Evolutionary conservation across 2,797 vertebrate genomes (phyloP), one percentile per base, ranked within the genome.

Genomic region (Protosalanx chinensis): DNA sequence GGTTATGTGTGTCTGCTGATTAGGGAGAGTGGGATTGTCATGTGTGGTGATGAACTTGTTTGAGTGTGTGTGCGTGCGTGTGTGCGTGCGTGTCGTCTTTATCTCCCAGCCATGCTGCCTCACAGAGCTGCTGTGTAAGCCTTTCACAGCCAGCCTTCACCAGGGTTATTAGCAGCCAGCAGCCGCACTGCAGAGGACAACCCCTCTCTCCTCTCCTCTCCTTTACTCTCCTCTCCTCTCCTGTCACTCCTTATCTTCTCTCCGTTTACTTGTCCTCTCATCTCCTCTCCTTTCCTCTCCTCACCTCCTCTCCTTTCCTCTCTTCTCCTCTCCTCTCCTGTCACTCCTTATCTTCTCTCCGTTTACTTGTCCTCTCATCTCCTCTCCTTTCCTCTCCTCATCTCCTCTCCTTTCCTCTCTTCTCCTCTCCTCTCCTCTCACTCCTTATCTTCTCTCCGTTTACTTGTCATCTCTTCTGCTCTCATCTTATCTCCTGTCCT

Each of bases 51-150:
- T 18, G 15, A 15, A n/a, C 57, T 30, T 67, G 41, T 64, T 46
- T 23, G n/a, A 62, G 53, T 27, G 62, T 68, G 30, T 60, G 29
- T 66, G 64, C 65, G 58, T 72, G 67, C 46, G 64, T 61, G 56
- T 37, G 41, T 72, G 67, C 46, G 64, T 61, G 56, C 7, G 41
- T 41, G 37, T 41, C 2, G 10, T 46, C 41, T 13, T 46, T 46
- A 46, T 46, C 41, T 46, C 41, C 41, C 13, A 46, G 8, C 18
- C 20, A 23, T 58, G 68, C 71, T 75, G 76, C 73, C 72, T 74
- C 66, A 72, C 67, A 59, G 68, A 33, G 18, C 61, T 67, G 73
- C 78, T 70, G 70, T 69, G 66, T 63, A 60, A 33, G 60, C 63
- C 51, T 56, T 64, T 78, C 74, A 68, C 41, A 20, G 51, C 71